Base-by-base conservation (phyloP, 2,888 invertebrate genomes). In the Brachyopa scutellaris region DNA sequence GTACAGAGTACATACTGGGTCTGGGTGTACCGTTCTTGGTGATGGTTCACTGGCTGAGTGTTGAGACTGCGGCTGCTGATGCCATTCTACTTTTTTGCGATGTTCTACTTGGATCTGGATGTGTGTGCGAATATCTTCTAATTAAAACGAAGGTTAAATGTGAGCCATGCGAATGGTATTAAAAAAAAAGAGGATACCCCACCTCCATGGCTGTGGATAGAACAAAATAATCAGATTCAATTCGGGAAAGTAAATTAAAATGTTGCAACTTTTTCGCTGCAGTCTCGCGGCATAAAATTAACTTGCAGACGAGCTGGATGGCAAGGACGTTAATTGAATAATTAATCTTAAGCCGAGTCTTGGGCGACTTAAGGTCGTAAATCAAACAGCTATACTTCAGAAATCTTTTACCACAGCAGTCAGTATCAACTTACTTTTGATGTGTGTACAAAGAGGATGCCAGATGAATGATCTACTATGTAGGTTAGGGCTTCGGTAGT, bases 131-230 rank as follows among this genome's bases (percentile, higher is more conserved):
- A 64, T n/a, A 59, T 62, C 69, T 76, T 55, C 76, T 74, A 80
- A 80, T 80, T 80, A 80, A 80, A 80, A 67, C 36, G 76, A 80
- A 80, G 80, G 80, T 80, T 80, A 76, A 80, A 76, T 76, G 69
- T 59, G 62, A 64, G 49, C 62, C 42, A 55, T 55, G 26, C 49
- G 40, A 29, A 38, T 26, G 36, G 36, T 40, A 51, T 70, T 64
- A 69, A 76, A 69, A 69, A 76, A 69, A 69, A 26, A 4, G 15
- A 29, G 15, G 9, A 0, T 8, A 9, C 4, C 21, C 51, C 26
- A 5, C 1, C 31, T 0, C 5, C 17, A 7, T 19, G 9, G 53
- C 42, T 6, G 26, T n/a, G n/a, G n/a, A 19, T 51, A 21, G 5
- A 38, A 59, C 74, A 57, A 53, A 64, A 69, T 76, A 76, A 80